Percentiles rank a stretch among this genome's conserved stretches.
phyloP scores from a whole-genome alignment of 2,888 invertebrate genomes.

The Caenorhabditis angaria region DNA sequence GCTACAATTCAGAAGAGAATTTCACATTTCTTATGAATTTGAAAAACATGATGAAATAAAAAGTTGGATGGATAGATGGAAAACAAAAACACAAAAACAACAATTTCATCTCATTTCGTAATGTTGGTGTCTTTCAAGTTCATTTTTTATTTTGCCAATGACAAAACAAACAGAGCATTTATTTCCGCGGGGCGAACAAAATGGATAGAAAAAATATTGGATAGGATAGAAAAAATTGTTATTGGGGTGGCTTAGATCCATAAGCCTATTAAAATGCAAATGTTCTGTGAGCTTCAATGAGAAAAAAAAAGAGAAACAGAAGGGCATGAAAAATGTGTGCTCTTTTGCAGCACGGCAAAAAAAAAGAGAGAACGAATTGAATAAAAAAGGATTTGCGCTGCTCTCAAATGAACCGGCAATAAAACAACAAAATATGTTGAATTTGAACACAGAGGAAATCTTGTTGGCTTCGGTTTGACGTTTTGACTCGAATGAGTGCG shows the following conservation, averaged over 20 bases:
- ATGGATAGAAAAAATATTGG: constrained; percentile 10
- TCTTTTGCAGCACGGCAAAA: constrained; percentile 5
- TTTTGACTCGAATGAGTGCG: constrained; percentile 22
- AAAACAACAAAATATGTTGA: constrained; percentile 2
- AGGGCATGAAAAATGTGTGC: neutral
- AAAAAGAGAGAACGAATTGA: neutral
- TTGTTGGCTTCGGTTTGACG: too few relatives aligned
- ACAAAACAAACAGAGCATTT: constrained; percentile 20
- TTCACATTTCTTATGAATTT: neutral
- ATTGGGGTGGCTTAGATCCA: constrained; percentile 6
- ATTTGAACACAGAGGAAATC: neutral
- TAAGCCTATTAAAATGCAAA: constrained; percentile 33
- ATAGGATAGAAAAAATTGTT: constrained; percentile 12
- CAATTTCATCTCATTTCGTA: constrained; percentile 3
- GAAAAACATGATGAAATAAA: constrained; percentile 6
- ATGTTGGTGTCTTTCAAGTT: constrained; percentile 10
- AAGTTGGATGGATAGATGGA: neutral
- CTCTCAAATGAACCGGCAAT: constrained; percentile 3
- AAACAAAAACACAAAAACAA: constrained; percentile 8
- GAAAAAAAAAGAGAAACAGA: constrained; percentile 11
- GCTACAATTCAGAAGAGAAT: constrained; percentile 1
- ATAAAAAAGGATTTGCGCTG: constrained; percentile 2
- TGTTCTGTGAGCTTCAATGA: neutral
- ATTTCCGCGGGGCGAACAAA: constrained; percentile 14
- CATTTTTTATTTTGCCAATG: neutral